Evolutionary conservation across 2,113 vertebrate species (phyloP).

Genomic region (Apeltes quadracus): DNA sequence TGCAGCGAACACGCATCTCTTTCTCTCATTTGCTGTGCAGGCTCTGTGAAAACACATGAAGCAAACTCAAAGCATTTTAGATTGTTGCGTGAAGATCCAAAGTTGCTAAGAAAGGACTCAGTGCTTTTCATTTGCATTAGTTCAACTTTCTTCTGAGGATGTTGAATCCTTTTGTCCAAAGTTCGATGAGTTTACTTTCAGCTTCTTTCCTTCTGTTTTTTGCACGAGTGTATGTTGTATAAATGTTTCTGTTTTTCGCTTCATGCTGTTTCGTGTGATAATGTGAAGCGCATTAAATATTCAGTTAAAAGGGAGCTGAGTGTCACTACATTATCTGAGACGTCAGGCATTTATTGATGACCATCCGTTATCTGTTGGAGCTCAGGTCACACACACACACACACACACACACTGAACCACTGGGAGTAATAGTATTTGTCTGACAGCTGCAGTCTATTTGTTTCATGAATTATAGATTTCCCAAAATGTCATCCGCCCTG

Average conservation of each 20-base stretch:
- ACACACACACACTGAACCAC: slow-evolving; percentile 23
- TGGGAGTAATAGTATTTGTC: slow-evolving; percentile 60
- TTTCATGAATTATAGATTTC: slow-evolving; percentile 72
- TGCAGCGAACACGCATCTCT: no score
- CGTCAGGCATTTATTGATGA: slow-evolving; percentile 81
- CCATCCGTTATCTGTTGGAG: slow-evolving; percentile 46
- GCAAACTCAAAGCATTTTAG: not conserved
- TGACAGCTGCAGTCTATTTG: slow-evolving; percentile 61
- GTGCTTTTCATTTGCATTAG: not conserved
- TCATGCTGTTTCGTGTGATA: slow-evolving; percentile 55
- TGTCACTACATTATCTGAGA: slow-evolving; percentile 82
- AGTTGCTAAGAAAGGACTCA: not conserved
- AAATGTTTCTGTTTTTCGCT: slow-evolving; percentile 46
- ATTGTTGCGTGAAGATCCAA: not conserved
- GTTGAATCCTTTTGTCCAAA: not conserved
- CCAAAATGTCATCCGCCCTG: slow-evolving; percentile 46
- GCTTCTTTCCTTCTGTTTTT: not conserved
- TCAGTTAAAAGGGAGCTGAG: slow-evolving; percentile 86
- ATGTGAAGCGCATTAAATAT: slow-evolving; percentile 76
- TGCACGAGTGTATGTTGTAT: not conserved
- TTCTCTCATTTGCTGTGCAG: no score
- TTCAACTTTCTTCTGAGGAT: not conserved
- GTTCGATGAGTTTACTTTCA: not conserved
- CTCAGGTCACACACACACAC: slow-evolving; percentile 20
- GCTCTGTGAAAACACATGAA: not conserved